Conservation (phyloP, 2,113 vertebrate genomes). For the Myotis brandtii region DNA sequence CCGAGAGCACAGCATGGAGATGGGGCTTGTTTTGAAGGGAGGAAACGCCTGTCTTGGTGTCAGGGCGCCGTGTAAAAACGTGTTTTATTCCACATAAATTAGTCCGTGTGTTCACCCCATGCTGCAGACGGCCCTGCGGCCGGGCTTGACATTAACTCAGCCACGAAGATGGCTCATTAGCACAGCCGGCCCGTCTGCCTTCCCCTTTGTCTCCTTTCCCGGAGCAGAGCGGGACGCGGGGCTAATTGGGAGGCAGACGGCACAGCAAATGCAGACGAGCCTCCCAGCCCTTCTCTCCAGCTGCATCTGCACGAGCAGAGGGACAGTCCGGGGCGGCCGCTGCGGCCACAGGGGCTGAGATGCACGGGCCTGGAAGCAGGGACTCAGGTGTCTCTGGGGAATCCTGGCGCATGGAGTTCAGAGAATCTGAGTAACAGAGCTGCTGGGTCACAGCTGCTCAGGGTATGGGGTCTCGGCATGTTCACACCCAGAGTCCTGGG, state of each 20-base stretch:
- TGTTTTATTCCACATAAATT: conserved; percentile 82
- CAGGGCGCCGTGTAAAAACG: conserved; percentile 76
- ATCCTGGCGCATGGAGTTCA: neutral
- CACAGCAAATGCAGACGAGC: neutral
- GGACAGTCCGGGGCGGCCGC: neutral
- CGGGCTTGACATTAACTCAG: conserved; percentile 48
- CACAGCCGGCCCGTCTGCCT: conserved; percentile 5
- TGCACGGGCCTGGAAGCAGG: neutral
- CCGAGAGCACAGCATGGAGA: conserved; percentile 61
- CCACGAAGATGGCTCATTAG: conserved; percentile 71
- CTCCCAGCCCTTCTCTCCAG: neutral
- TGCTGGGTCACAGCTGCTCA: neutral
- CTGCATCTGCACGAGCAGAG: neutral
- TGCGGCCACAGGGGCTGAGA: neutral
- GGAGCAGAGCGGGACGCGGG: neutral
- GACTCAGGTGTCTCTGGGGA: neutral
- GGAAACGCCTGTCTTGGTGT: conserved; percentile 79
- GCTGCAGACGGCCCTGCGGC: conserved; percentile 34
- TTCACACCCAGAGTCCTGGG: neutral
- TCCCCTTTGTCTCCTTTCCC: conserved; percentile 65
- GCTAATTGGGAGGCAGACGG: conserved; percentile 72
- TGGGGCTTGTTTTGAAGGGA: conserved; percentile 78
- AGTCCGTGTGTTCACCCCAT: conserved; percentile 73
- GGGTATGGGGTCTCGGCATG: neutral
- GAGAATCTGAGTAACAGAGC: conserved; percentile 14